phyloP scores from a whole-genome alignment of 2,888 invertebrate species.

The Drosophila pegasa region DNA sequence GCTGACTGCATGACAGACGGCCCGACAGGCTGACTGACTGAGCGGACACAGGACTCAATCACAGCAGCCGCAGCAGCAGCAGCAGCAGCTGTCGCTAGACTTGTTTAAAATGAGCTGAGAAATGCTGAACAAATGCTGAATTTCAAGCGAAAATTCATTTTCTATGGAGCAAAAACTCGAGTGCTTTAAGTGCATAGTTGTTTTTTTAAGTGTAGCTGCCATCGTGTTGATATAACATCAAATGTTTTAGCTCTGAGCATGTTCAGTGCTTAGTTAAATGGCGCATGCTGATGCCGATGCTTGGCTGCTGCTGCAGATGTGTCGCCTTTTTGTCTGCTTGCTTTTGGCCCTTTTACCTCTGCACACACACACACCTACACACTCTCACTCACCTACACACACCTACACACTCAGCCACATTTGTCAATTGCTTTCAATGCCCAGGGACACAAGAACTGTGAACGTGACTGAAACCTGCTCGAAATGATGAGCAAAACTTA shows the following conservation, averaged over 20 bases:
- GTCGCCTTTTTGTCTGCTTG: constrained; percentile 1
- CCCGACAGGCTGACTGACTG: background rate
- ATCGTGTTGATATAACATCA: constrained; percentile 2
- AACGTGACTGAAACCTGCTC: constrained; percentile 17
- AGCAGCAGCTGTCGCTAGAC: background rate
- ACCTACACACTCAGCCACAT: background rate
- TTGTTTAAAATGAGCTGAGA: too few species aligned
- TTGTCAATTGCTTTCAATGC: constrained; percentile 18
- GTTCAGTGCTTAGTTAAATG: constrained; percentile 8
- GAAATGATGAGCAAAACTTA: constrained; percentile 8
- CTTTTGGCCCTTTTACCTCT: constrained; percentile 6
- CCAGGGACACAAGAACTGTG: constrained; percentile 8
- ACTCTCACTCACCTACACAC: background rate
- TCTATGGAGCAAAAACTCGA: too few species aligned
- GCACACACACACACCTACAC: background rate
- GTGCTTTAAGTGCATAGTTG: background rate
- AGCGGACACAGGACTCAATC: constrained; percentile 1
- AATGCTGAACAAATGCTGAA: too few species aligned
- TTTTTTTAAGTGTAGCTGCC: constrained; percentile 1
- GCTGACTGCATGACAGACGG: constrained; percentile 2
- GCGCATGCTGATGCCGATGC: constrained; percentile 2
- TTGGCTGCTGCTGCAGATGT: background rate
- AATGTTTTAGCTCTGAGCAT: background rate
- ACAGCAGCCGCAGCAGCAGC: background rate
- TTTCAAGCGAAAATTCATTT: too few species aligned